These are phyloP conservation scores for Harpagifer antarcticus DNA, from an alignment of 2,797 vertebrate genomes.

Conservation along the genomic window DNA sequence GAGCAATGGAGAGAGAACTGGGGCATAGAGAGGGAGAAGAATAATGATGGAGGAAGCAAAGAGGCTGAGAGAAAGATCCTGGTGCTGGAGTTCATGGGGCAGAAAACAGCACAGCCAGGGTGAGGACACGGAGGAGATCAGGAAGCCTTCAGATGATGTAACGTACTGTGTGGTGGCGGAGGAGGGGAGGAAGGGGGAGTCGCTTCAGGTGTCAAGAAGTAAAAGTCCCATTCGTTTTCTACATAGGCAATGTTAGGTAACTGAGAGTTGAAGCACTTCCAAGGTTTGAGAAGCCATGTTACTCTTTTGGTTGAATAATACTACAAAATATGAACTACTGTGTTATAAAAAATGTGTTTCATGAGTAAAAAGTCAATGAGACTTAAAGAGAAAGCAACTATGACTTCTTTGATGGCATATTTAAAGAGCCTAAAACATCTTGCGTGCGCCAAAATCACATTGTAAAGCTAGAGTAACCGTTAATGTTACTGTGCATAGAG, in stretches of 20 bases:
- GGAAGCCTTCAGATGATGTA: slow-evolving; percentile 52
- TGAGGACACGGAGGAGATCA: slow-evolving; percentile 38
- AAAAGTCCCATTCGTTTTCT: slow-evolving; percentile 13
- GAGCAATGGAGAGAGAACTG: slow-evolving; percentile 61
- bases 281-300: not conserved
- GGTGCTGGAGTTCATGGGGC: slow-evolving; percentile 58
- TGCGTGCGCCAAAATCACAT: too few relatives aligned
- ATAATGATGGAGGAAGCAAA: slow-evolving; percentile 56
- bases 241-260: not conserved
- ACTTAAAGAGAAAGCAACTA: not conserved
- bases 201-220: slow-evolving; percentile 24
- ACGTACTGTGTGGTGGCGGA: slow-evolving; percentile 13
- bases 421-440: too few relatives aligned
- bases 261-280: not conserved
- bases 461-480: not conserved
- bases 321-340: not conserved
- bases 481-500: not conserved
- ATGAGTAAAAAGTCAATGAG: not conserved
- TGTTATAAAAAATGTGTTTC: not conserved
- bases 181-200: slow-evolving; percentile 10
- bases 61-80: slow-evolving; percentile 61
- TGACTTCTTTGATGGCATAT: not conserved
- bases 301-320: slow-evolving; percentile 1
- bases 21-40: slow-evolving; percentile 64
- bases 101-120: slow-evolving; percentile 44